Evolutionary conservation across 2,888 invertebrate species (phyloP), one percentile per base, ranked within the genome.

Genomic region (Masnerella sp.): DNA sequence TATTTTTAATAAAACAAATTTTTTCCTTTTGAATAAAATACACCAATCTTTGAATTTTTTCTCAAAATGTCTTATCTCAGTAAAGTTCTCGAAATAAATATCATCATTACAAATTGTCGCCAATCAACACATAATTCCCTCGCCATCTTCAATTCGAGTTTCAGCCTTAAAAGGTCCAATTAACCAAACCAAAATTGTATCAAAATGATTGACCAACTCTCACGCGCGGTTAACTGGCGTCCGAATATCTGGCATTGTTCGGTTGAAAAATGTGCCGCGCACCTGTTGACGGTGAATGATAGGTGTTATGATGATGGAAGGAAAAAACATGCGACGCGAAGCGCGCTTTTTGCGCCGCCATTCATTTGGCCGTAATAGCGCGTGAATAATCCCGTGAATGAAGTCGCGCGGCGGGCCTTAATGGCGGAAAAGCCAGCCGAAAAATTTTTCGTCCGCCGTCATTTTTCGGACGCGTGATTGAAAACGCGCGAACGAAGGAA

Each of bases 231-330:
- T 59, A 52, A 61, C 52, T 59, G 7, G 3, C 42, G 49, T 56
- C 56, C 56, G 56, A 52, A 25, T 36, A 47, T 17, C 65, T 56
- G 65, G 40, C 69, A 45, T 47, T 34, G 51, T 58, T 49, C 20
- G 40, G 47, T 9, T 54, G 54, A 70, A 70, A 70, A 70, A 62
- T 69, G 22, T 20, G 32, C 17, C 8, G 32, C 52, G 45, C 54
- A 61, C 69, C 69, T 69, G 69, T 69, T 69, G 54, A 61, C 61
- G 59, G 38, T 68, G 68, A 69, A 69, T 70, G 56, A 62, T 54
- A 56, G 54, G 54, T 40, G 54, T 47, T 69, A 62, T 54, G 69
- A 69, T 54, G 69, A 54, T 54, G 61, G 40, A 32, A 47, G 43
- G 45, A 61, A 69, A 49, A 69, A 61, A 61, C 52, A 52, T 68